Percentiles rank a stretch among this genome's conserved stretches.
These are phyloP conservation scores for Scaptomyza montana DNA, from an alignment of 1,140 invertebrate genomes.

Conservation along the genomic window DNA sequence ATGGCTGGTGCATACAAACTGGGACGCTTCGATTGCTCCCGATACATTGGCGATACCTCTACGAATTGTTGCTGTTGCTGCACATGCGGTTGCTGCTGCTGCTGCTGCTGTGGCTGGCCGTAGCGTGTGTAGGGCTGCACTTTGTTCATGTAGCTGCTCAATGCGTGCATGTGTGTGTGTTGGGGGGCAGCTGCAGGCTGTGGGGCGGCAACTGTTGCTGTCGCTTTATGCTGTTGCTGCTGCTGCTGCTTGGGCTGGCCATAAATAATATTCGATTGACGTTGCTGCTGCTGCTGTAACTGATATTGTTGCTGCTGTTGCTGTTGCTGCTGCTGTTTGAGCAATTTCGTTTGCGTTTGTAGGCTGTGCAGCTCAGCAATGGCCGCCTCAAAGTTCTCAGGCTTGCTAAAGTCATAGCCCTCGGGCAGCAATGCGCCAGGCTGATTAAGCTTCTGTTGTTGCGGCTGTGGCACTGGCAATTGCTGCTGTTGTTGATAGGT, in stretches of 20 bases:
- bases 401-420: conserved; percentile 72
- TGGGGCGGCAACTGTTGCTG: conserved; percentile 13
- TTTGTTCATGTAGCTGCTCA: conserved; percentile 73
- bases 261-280: conserved; percentile 26
- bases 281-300: conserved; percentile 34
- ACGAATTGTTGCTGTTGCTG: conserved; percentile 49
- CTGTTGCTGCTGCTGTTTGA: conserved; percentile 63
- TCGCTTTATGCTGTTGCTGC: conserved; percentile 22
- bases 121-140: conserved; percentile 72
- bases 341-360: conserved; percentile 63
- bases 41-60: conserved; percentile 72
- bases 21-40: conserved; percentile 68
- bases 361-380: conserved; percentile 76
- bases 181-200: conserved; percentile 58
- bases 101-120: conserved; percentile 43
- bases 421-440: conserved; percentile 57
- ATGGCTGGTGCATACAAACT: conserved; percentile 71
- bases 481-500: conserved; percentile 11
- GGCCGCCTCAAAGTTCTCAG: conserved; percentile 70
- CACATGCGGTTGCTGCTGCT: conserved; percentile 17
- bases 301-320: conserved; percentile 33
- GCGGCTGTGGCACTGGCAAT: conserved; percentile 15
- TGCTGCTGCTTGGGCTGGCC: conserved; percentile 51
- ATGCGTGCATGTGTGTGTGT: conserved; percentile 61
- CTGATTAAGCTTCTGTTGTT: conserved; percentile 42